Evolutionary conservation across 2,888 invertebrate species (phyloP).

Genomic region (Hypolimnas misippus): DNA sequence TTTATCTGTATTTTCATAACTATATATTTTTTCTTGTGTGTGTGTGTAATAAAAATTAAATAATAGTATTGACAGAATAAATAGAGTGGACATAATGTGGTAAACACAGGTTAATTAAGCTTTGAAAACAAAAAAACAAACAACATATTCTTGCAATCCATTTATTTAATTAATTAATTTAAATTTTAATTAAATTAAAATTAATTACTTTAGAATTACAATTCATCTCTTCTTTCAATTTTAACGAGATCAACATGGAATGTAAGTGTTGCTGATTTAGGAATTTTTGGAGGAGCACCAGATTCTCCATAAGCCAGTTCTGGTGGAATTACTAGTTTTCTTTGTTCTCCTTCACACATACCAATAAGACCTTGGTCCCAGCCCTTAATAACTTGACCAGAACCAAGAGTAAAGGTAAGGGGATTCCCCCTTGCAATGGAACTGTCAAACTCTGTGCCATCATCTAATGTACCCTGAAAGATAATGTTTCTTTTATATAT

Average conservation of each 20-base stretch:
- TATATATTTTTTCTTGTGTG: too few species aligned
- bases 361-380: slow-evolving; percentile 95
- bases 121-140: too few species aligned
- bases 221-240: slow-evolving; percentile 87
- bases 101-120: too few species aligned
- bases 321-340: slow-evolving; percentile 93
- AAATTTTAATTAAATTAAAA: too few species aligned
- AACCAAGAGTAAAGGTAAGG: slow-evolving; percentile 91
- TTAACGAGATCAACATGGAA: slow-evolving; percentile 92
- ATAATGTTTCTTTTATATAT: not conserved
- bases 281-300: slow-evolving; percentile 93
- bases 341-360: slow-evolving; percentile 94
- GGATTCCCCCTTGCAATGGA: slow-evolving; percentile 89
- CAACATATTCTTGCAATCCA: not conserved
- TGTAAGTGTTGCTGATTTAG: slow-evolving; percentile 89
- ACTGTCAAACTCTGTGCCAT: slow-evolving; percentile 94
- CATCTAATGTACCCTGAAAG: slow-evolving; percentile 90
- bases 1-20: too few species aligned
- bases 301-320: slow-evolving; percentile 92
- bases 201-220: slow-evolving; percentile 58
- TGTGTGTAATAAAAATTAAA: too few species aligned
- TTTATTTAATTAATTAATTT: too few species aligned
- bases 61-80: too few species aligned
- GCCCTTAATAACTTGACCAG: slow-evolving; percentile 94
- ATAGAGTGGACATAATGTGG: too few species aligned